Conservation (phyloP, 2,797 vertebrate genomes). For the Heterohyrax brucei region DNA sequence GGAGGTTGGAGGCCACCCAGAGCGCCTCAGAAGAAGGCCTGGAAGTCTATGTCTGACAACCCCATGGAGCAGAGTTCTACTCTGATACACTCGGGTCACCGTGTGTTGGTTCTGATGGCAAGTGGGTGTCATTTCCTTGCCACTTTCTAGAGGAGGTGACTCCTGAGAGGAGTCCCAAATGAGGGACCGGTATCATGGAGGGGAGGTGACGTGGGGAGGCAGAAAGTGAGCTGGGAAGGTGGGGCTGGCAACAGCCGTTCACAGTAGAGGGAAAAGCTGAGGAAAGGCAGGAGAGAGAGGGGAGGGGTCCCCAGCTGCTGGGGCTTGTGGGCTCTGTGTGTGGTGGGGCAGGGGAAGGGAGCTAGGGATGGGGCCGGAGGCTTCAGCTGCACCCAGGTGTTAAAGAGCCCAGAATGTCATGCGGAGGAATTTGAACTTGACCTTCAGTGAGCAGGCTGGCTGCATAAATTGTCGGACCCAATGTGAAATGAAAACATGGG, state of each 20-base stretch:
- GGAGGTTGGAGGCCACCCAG: too few relatives aligned
- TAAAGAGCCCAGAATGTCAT: background rate
- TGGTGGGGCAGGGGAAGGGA: background rate
- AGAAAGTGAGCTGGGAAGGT: background rate
- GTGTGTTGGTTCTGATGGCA: too few relatives aligned
- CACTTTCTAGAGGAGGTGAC: background rate
- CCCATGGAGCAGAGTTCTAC: too few relatives aligned
- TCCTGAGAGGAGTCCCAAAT: background rate
- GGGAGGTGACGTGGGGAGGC: background rate
- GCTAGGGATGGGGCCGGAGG: background rate
- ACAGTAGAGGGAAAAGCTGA: background rate
- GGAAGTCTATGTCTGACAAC: too few relatives aligned
- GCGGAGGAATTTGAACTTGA: background rate
- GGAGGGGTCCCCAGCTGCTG: background rate
- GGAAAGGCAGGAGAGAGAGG: background rate
- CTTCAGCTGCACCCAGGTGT: rapidly evolving
- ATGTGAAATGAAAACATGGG: background rate
- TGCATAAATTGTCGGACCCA: background rate
- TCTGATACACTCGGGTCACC: too few relatives aligned
- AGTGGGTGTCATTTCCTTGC: background rate
- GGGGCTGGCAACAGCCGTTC: background rate
- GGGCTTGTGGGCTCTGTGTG: background rate
- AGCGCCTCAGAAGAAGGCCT: too few relatives aligned
- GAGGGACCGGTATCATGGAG: background rate
- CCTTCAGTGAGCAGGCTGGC: background rate